Conservation (phyloP, 1,140 invertebrate genomes). For the Idris sp. region DNA sequence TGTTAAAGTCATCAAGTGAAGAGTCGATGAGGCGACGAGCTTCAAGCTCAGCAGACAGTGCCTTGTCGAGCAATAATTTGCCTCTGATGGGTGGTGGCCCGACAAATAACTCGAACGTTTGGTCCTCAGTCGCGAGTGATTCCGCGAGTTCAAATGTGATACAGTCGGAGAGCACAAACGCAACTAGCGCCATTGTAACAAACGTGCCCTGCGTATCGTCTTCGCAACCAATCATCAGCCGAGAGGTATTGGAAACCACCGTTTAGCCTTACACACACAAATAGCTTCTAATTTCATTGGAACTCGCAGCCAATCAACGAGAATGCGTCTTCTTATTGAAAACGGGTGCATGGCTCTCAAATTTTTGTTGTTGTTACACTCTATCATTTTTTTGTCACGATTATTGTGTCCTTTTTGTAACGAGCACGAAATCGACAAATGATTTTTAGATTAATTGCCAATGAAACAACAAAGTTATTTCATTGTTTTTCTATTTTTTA, state of each 20-base stretch:
- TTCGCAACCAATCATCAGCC: constrained; percentile 77
- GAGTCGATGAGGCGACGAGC: constrained; percentile 81
- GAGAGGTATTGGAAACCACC: constrained; percentile 83
- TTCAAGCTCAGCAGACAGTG: constrained; percentile 81
- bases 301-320: constrained; percentile 47
- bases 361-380: constrained; percentile 59
- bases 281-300: constrained; percentile 57
- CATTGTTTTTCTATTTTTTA: too few species aligned
- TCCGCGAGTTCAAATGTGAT: constrained; percentile 64
- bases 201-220: constrained; percentile 72
- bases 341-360: constrained; percentile 72
- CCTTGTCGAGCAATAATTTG: constrained; percentile 79
- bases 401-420: constrained; percentile 9
- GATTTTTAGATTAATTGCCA: not conserved
- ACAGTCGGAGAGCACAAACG: constrained; percentile 68
- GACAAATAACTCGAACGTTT: constrained; percentile 69
- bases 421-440: constrained; percentile 2
- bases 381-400: constrained; percentile 52
- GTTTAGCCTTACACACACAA: constrained; percentile 74
- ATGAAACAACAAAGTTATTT: too few species aligned
- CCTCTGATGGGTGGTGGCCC: constrained; percentile 73
- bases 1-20: constrained; percentile 81
- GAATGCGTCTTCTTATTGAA: constrained; percentile 49
- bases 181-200: constrained; percentile 68
- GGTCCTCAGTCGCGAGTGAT: constrained; percentile 70